A percentile compares a stretch with the other conserved stretches of the same genome.
Conservation (phyloP, 2,888 invertebrate species). For the Nemoura dubitans region DNA sequence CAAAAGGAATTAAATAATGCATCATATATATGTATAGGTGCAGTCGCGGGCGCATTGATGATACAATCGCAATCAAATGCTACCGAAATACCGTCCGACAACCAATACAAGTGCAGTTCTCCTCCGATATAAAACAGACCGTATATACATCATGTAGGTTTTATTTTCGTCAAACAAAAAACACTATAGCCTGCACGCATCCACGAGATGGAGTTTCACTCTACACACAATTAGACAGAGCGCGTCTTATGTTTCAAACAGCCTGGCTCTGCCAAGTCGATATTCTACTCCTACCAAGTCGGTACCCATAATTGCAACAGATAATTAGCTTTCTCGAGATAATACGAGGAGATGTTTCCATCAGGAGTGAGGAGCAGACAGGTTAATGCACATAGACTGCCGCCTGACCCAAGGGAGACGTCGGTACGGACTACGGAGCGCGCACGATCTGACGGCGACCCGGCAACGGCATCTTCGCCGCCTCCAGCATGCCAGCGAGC, state of each 20-base stretch:
- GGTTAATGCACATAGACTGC: conserved; percentile 4
- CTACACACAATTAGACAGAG: not conserved
- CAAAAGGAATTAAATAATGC: conserved; percentile 10
- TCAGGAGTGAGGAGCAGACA: not conserved
- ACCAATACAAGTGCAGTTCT: not conserved
- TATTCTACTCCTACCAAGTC: not conserved
- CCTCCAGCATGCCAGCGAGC: not conserved
- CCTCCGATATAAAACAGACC: not conserved
- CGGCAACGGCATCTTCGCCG: not conserved
- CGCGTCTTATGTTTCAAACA: not conserved
- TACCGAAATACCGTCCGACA: not conserved
- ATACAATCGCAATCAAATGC: not conserved
- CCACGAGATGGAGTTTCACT: no score
- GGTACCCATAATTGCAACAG: conserved; percentile 2
- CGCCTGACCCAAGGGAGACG: not conserved
- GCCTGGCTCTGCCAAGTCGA: not conserved
- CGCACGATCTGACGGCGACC: not conserved
- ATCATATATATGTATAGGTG: not conserved
- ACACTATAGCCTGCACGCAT: no score
- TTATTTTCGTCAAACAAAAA: no score
- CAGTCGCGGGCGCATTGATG: not conserved
- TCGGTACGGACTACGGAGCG: not conserved
- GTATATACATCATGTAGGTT: no score
- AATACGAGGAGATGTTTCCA: not conserved
- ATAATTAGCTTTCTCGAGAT: not conserved